A percentile compares a stretch with the other conserved stretches of the same genome.
Conservation (phyloP, 2,113 vertebrate genomes). For the Cnemophilus loriae region DNA sequence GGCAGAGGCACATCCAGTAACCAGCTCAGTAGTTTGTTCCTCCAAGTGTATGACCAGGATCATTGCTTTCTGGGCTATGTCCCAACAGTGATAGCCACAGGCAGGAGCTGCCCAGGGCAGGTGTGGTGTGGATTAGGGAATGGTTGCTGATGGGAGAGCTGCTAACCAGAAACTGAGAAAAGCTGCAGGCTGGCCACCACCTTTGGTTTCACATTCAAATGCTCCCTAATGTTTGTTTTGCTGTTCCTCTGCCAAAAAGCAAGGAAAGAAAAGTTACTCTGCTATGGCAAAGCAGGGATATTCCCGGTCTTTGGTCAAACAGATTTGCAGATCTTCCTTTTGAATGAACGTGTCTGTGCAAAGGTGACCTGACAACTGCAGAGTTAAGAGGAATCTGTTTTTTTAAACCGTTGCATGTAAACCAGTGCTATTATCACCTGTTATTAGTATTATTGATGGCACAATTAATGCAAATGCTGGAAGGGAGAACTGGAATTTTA, state of each 20-base stretch:
- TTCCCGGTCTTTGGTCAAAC: neutral
- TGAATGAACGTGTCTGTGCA: accelerated
- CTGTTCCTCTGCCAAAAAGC: neutral
- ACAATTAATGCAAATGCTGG: neutral
- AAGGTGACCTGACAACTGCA: neutral
- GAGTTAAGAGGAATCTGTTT: neutral
- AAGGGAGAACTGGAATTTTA: neutral
- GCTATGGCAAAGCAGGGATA: neutral
- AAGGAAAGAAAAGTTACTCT: neutral
- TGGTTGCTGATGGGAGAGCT: neutral
- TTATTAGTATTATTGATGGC: neutral
- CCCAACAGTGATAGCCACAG: neutral
- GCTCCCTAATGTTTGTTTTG: neutral
- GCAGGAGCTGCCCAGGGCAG: neutral
- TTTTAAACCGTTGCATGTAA: neutral
- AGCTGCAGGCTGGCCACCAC: neutral
- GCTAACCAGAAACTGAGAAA: neutral
- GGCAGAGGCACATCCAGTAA: neutral
- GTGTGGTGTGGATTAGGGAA: neutral
- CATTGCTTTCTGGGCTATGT: neutral
- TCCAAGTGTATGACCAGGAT: neutral
- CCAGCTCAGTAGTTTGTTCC: neutral
- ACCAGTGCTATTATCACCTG: neutral
- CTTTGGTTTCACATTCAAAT: neutral
- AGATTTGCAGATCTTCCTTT: neutral